phyloP scores from a whole-genome alignment of 2,113 vertebrate genomes.

The Scophthalmus maximus region DNA sequence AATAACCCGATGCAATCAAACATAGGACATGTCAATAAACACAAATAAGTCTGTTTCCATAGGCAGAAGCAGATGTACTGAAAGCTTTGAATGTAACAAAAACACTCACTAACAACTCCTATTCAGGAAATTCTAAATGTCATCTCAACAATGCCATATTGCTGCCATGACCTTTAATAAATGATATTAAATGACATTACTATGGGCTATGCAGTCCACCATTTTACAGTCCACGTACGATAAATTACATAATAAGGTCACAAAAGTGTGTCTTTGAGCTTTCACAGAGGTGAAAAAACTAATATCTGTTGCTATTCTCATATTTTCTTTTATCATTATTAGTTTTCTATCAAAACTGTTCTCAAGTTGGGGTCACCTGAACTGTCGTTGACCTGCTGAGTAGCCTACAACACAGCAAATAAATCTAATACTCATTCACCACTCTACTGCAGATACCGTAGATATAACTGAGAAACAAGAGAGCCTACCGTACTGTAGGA shows the following conservation, averaged over 20 bases:
- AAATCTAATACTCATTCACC: not conserved
- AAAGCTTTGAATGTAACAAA: not conserved
- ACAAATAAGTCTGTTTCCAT: slow-evolving; percentile 2
- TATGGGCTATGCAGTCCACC: not conserved
- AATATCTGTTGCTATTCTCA: too few species aligned
- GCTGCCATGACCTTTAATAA: not conserved
- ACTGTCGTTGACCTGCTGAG: not conserved
- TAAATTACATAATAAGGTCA: too few species aligned
- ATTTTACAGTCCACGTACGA: not conserved
- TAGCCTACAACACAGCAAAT: not conserved
- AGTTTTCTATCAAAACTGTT: too few species aligned
- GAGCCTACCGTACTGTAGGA: slow-evolving; percentile 91
- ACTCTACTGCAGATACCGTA: not conserved
- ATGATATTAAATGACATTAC: not conserved
- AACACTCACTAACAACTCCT: too few species aligned
- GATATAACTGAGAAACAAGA: not conserved
- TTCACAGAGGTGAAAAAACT: too few species aligned
- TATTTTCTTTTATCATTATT: too few species aligned
- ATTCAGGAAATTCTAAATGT: not conserved
- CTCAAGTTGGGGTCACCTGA: not conserved
- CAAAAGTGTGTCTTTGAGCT: too few species aligned
- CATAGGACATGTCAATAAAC: too few species aligned
- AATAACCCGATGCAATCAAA: too few species aligned
- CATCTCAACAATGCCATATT: not conserved
- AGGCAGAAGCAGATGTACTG: slow-evolving; percentile 16